Evolutionary conservation across 2,797 vertebrate genomes (phyloP).

Genomic region (Malacoraja senta): DNA sequence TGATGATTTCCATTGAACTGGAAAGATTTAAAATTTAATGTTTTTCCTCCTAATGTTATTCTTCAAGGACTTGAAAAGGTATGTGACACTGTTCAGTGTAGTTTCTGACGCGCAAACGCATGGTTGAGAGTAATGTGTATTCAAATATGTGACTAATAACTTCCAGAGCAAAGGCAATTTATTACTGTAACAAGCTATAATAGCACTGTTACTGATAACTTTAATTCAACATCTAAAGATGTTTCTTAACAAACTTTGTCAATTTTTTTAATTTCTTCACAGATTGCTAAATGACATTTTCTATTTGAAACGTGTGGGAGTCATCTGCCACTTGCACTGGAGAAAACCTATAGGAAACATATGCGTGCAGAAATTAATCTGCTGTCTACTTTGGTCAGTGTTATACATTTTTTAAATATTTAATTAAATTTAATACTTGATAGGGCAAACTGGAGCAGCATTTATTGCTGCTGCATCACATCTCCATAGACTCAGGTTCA

Average conservation of each 20-base stretch:
- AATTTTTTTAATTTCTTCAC: background rate
- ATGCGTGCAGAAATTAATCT: background rate
- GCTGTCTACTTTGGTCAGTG: constrained; percentile 1
- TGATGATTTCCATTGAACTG: constrained; percentile 57
- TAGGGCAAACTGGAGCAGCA: no score
- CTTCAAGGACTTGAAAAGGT: constrained; percentile 45
- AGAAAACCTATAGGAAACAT: constrained; percentile 1
- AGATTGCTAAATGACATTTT: constrained; percentile 25
- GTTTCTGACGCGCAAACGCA: constrained; percentile 4
- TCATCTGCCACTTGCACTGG: background rate
- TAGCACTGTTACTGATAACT: background rate
- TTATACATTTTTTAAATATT: no score
- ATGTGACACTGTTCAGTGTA: constrained; percentile 43
- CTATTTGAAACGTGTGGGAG: background rate
- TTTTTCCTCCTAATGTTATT: constrained; percentile 50
- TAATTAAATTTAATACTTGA: background rate
- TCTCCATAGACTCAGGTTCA: no score
- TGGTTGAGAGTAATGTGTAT: constrained; percentile 40
- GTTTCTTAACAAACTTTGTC: background rate
- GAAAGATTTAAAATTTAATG: constrained; percentile 61
- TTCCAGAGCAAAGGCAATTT: background rate
- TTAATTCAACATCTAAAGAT: constrained; percentile 27
- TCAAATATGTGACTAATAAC: constrained; percentile 30
- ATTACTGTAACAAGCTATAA: constrained; percentile 15
- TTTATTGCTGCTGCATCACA: no score